phyloP scores from a whole-genome alignment of 2,888 invertebrate species.

The Lissonota sp. region DNA sequence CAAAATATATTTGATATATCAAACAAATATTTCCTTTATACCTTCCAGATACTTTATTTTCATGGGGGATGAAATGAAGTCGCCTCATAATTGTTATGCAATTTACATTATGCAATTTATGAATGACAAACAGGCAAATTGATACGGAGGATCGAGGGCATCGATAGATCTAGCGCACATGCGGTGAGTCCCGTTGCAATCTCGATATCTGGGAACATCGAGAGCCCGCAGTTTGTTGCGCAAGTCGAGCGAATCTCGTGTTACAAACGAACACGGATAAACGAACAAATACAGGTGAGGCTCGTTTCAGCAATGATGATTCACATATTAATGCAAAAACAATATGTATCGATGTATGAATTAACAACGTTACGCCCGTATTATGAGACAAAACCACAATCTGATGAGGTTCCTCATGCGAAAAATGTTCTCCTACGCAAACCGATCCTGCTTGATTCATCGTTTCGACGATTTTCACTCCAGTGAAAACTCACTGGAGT shows the following conservation, averaged over 20 bases:
- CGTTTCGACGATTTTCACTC: constrained; percentile 44
- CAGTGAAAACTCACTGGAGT: neutral
- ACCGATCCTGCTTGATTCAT: constrained; percentile 41
- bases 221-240: constrained; percentile 66
- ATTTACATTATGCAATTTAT: constrained; percentile 1
- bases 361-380: neutral
- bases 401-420: constrained; percentile 17
- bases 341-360: neutral
- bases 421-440: constrained; percentile 23
- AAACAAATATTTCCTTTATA: no score
- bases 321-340: constrained; percentile 7
- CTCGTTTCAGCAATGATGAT: constrained; percentile 51
- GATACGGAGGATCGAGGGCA: constrained; percentile 49
- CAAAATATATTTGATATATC: no score
- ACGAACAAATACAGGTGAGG: constrained; percentile 72
- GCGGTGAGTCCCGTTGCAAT: constrained; percentile 68
- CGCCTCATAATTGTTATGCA: no score
- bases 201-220: constrained; percentile 53
- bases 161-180: constrained; percentile 62
- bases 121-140: constrained; percentile 39
- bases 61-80: neutral
- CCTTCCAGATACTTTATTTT: neutral
- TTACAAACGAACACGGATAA: constrained; percentile 69
- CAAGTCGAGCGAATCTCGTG: constrained; percentile 76
- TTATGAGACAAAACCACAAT: constrained; percentile 28